Conservation (phyloP, 2,113 vertebrate genomes). For the Varanus salvator region DNA sequence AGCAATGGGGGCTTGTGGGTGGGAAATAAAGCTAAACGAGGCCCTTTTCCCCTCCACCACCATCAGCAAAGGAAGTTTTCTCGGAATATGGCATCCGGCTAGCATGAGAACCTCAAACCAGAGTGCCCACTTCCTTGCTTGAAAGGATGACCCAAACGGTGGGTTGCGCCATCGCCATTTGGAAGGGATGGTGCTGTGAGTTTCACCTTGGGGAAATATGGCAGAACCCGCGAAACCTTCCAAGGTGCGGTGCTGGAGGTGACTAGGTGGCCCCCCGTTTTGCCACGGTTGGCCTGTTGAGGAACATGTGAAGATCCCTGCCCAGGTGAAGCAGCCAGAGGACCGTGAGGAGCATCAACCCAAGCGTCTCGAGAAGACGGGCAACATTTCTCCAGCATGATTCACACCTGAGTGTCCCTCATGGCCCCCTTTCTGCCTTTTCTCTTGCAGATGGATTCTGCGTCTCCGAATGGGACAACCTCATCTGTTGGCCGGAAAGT, state of each 20-base stretch:
- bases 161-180: neutral
- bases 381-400: fast-evolving
- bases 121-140: neutral
- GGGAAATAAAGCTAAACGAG: neutral
- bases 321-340: neutral
- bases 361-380: neutral
- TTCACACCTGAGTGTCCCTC: fast-evolving
- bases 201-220: neutral
- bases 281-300: neutral
- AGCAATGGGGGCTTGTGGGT: fast-evolving
- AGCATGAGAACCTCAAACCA: fast-evolving
- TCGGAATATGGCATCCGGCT: fast-evolving
- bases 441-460: constrained; percentile 86
- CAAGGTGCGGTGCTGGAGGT: neutral
- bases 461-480: constrained; percentile 92
- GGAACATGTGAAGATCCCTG: neutral
- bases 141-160: neutral
- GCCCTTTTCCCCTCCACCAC: neutral
- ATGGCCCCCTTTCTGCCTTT: neutral
- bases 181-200: fast-evolving
- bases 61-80: neutral
- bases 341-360: neutral
- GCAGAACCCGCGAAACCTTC: neutral
- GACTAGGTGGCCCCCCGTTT: neutral
- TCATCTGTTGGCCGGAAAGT: constrained; percentile 95